These are phyloP conservation scores for Listronotus oregonensis DNA, from an alignment of 1,140 invertebrate species.

Conservation along the genomic window DNA sequence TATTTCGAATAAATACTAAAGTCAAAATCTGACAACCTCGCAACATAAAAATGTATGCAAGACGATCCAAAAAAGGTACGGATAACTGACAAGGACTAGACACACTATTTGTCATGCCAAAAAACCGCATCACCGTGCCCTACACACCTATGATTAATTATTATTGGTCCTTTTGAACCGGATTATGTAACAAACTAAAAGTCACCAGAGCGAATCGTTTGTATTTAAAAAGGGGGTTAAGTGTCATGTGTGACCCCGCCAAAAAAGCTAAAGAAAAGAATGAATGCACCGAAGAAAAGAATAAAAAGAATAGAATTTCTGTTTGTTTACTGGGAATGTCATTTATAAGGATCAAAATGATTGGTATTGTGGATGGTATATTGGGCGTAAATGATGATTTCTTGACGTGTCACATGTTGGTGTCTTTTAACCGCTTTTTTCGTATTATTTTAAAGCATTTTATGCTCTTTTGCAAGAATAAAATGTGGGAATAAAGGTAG, in stretches of 20 bases:
- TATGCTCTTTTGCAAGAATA: too few relatives aligned
- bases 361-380: slow-evolving; percentile 16
- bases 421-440: too few relatives aligned
- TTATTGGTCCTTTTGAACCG: slow-evolving; percentile 19
- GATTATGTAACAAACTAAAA: slow-evolving; percentile 21
- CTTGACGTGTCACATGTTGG: slow-evolving; percentile 15
- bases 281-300: not conserved
- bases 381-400: slow-evolving; percentile 26
- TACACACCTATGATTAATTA: slow-evolving; percentile 19
- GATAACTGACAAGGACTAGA: slow-evolving; percentile 1
- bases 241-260: slow-evolving; percentile 20
- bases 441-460: too few relatives aligned
- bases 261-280: slow-evolving; percentile 16
- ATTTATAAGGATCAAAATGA: slow-evolving; percentile 25
- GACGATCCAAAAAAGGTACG: too few relatives aligned
- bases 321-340: slow-evolving; percentile 25
- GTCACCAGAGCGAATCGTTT: slow-evolving; percentile 26
- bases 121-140: slow-evolving; percentile 10
- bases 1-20: too few relatives aligned
- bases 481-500: too few relatives aligned
- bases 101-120: slow-evolving; percentile 19
- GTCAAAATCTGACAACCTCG: too few relatives aligned
- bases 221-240: slow-evolving; percentile 22
- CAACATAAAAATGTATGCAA: too few relatives aligned
- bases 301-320: slow-evolving; percentile 20